Evolutionary conservation across 2,888 invertebrate genomes (phyloP), one percentile per base, ranked within the genome.

Genomic region (Himalopsyche tibetana): DNA sequence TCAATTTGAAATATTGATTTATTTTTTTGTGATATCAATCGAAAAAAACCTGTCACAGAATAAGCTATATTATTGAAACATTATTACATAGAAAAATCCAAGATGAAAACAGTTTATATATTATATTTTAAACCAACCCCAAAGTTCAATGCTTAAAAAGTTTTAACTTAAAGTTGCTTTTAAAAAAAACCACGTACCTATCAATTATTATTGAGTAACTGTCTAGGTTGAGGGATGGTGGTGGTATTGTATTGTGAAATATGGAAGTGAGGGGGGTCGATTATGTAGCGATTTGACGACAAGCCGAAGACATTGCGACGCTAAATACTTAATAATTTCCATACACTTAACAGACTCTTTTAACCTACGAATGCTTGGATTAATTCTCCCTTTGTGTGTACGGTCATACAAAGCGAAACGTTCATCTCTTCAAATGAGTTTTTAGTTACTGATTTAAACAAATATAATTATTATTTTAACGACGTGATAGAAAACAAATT

Each of bases 271-370:
- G 74, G 86, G 80, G 84, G 85, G 55, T 40, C 87, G 87, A 87
- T 87, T 87, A 87, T 36, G 81, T 40, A 82, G 51, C 87, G 85
- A 87, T 87, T 85, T 85, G 85, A 82, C 85, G 86, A 85, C 82
- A 85, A 87, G 87, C 84, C 83, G 87, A 85, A 87, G 87, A 87
- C 87, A 87, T 87, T 87, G 85, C 84, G 81, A 74, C 51, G 82
- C 84, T 87, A 87, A 87, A 87, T 87, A 86, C 87, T 83, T 87
- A 87, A 87, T 87, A 84, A 87, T 87, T 85, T 87, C 87, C 86
- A 86, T 87, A 87, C 87, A 87, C 82, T 87, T 87, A 87, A 84
- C 84, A 79, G 84, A 82, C 84, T 87, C 84, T 87, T 87, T 86
- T 87, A 87, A 87, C 87, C 87, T 84, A 84, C 45, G 84, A 84